Percentiles rank a stretch among this genome's conserved stretches.
Conservation (phyloP, 1,140 invertebrate species). For the Bombus superbus region DNA sequence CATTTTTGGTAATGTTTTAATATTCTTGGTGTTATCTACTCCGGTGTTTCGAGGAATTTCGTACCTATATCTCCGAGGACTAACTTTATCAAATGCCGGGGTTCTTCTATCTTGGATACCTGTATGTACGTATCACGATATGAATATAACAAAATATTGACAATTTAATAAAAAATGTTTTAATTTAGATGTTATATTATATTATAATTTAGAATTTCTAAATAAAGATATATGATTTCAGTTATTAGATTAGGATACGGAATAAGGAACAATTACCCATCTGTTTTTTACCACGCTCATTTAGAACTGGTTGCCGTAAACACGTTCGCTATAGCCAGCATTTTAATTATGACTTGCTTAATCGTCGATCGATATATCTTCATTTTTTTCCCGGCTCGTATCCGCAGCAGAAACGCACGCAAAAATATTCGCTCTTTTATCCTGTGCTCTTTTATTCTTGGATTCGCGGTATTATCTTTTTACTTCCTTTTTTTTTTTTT, state of each 20-base stretch:
- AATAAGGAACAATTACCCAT: slow-evolving; percentile 52
- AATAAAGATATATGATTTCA: slow-evolving; percentile 40
- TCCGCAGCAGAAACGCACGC: slow-evolving; percentile 54
- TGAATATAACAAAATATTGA: background rate
- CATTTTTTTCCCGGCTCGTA: slow-evolving; percentile 56
- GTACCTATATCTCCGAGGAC: slow-evolving; percentile 54
- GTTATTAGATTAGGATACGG: slow-evolving; percentile 54
- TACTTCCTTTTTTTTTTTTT: background rate
- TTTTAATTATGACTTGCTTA: slow-evolving; percentile 60
- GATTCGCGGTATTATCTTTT: slow-evolving; percentile 47
- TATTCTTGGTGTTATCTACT: slow-evolving; percentile 45
- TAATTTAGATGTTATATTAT: background rate
- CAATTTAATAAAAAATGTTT: background rate
- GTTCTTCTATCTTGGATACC: slow-evolving; percentile 58
- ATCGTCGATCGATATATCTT: slow-evolving; percentile 61
- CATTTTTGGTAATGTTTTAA: slow-evolving; percentile 51
- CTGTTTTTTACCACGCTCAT: slow-evolving; percentile 57
- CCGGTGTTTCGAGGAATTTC: slow-evolving; percentile 56
- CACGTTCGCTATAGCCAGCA: slow-evolving; percentile 44
- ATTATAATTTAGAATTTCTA: background rate
- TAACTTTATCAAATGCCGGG: slow-evolving; percentile 50
- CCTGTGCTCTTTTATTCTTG: slow-evolving; percentile 55
- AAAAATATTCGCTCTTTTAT: slow-evolving; percentile 40
- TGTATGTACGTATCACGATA: slow-evolving; percentile 43
- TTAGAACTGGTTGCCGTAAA: slow-evolving; percentile 54